phyloP scores from a whole-genome alignment of 2,888 invertebrate species.

The Eupeodes latifasciatus region DNA sequence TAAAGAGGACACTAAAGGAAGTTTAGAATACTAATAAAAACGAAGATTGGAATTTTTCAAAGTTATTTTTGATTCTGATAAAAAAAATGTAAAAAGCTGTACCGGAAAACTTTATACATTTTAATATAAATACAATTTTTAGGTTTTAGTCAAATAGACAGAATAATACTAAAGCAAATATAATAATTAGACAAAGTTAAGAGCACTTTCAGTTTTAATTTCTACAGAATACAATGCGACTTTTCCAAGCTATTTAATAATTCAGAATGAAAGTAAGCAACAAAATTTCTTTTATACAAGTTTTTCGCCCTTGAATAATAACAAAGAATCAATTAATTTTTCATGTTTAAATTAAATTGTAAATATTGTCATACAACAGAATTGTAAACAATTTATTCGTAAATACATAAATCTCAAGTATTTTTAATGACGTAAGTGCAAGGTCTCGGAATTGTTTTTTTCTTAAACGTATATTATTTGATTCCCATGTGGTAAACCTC shows the following conservation, averaged over 20 bases:
- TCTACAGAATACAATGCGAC: background rate
- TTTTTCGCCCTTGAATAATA: background rate
- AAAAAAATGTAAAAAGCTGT: no score
- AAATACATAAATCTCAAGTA: slow-evolving; percentile 4
- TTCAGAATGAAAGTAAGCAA: background rate
- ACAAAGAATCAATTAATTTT: background rate
- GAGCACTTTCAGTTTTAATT: no score
- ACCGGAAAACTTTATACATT: no score
- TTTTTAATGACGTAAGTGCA: background rate
- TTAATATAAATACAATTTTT: no score
- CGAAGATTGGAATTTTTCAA: no score
- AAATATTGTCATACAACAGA: slow-evolving; percentile 2
- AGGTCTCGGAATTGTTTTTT: background rate
- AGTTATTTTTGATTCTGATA: no score
- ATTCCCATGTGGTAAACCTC: background rate
- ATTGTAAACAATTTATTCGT: background rate
- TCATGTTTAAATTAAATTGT: slow-evolving; percentile 7
- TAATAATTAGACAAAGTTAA: no score
- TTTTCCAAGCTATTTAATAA: background rate
- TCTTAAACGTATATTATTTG: background rate
- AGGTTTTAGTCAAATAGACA: no score
- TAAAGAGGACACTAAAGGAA: no score
- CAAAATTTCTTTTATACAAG: background rate
- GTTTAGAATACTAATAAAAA: no score
- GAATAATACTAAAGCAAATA: no score